Evolutionary conservation across 64 coral and sea anemone genomes (phyloP).

Genomic region (Astreopora myriophthalma): DNA sequence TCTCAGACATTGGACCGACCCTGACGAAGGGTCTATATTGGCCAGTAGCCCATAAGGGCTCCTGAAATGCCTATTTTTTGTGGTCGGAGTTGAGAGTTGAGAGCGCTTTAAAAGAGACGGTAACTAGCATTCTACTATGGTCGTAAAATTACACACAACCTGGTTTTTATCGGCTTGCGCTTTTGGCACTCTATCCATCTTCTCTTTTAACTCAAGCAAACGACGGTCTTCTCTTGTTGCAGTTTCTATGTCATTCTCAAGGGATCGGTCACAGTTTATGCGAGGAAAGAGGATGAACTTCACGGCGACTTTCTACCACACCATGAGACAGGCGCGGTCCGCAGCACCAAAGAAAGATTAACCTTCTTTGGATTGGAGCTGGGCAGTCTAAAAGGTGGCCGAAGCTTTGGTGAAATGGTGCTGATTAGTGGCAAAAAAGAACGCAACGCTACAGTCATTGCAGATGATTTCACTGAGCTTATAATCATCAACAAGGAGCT

Average conservation of each 20-base stretch:
- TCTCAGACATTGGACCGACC: too few relatives aligned
- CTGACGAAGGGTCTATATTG: too few relatives aligned
- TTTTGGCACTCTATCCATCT: too few relatives aligned
- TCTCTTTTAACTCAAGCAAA: too few relatives aligned
- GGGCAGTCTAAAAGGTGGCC: slow-evolving; percentile 54
- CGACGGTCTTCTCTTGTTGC: too few relatives aligned
- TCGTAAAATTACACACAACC: too few relatives aligned
- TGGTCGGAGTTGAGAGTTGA: too few relatives aligned
- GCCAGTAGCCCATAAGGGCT: too few relatives aligned
- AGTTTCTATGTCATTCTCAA: slow-evolving; percentile 93
- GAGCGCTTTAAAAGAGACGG: too few relatives aligned
- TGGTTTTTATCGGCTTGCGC: too few relatives aligned
- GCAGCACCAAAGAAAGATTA: slow-evolving; percentile 66
- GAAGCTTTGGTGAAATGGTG: slow-evolving; percentile 84
- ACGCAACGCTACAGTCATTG: slow-evolving; percentile 77
- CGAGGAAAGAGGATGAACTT: slow-evolving; percentile 74
- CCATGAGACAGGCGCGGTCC: slow-evolving; percentile 35
- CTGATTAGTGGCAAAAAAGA: slow-evolving; percentile 74
- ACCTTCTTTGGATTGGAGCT: slow-evolving; percentile 81
- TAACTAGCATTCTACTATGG: too few relatives aligned
- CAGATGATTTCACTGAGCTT: slow-evolving; percentile 71
- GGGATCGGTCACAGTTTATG: slow-evolving; percentile 82
- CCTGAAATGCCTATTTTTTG: too few relatives aligned
- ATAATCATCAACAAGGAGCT: slow-evolving; percentile 70
- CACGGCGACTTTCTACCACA: slow-evolving; percentile 19